Evolutionary conservation across 1,140 invertebrate species (phyloP).

Genomic region (Micrasema longulum): DNA sequence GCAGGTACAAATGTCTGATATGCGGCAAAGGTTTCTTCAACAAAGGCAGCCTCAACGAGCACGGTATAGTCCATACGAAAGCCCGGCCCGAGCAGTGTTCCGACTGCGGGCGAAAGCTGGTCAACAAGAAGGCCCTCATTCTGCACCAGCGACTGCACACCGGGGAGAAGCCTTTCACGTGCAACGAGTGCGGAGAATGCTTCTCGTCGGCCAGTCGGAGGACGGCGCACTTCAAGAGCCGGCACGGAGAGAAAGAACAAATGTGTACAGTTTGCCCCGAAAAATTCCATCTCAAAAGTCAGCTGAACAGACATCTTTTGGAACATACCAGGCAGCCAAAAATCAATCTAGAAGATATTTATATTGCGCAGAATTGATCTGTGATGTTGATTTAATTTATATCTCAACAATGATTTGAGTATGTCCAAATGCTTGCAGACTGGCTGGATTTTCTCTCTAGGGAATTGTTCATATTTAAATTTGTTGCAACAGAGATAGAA

Average conservation of each 20-base stretch:
- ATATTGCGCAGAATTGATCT: too few relatives aligned
- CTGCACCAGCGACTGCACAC: slow-evolving; percentile 73
- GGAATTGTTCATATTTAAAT: too few relatives aligned
- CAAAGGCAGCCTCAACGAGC: slow-evolving; percentile 62
- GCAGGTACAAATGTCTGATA: slow-evolving; percentile 64
- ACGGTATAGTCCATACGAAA: slow-evolving; percentile 63
- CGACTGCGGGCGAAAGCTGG: slow-evolving; percentile 63
- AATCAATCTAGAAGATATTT: too few relatives aligned
- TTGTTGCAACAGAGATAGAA: too few relatives aligned
- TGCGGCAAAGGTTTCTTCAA: slow-evolving; percentile 66
- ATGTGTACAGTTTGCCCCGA: too few relatives aligned
- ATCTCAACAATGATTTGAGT: too few relatives aligned
- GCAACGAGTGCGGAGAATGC: slow-evolving; percentile 74
- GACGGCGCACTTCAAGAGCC: slow-evolving; percentile 61
- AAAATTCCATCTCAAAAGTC: too few relatives aligned
- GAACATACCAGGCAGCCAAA: too few relatives aligned
- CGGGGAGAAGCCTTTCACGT: slow-evolving; percentile 81
- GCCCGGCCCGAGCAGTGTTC: slow-evolving; percentile 65
- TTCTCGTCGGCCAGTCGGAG: slow-evolving; percentile 64
- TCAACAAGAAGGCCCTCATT: slow-evolving; percentile 63
- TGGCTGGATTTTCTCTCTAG: too few relatives aligned
- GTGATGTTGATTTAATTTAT: too few relatives aligned
- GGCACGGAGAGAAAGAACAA: slow-evolving; percentile 62
- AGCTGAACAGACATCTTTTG: too few relatives aligned
- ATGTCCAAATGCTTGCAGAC: too few relatives aligned